Evolutionary conservation across 2,888 invertebrate species (phyloP).

Genomic region (Oligia strigilis): DNA sequence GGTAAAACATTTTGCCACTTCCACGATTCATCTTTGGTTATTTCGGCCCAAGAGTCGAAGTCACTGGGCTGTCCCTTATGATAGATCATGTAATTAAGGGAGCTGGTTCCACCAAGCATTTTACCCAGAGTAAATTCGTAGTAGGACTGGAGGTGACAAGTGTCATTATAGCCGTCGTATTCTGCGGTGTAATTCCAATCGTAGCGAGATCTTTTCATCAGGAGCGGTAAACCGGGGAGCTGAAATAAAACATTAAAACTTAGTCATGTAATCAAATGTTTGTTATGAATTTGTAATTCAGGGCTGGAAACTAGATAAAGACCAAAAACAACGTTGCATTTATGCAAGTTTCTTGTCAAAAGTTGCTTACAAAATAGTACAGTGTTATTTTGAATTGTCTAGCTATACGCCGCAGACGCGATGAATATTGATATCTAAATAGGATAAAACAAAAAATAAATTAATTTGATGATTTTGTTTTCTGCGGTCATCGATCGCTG

Average conservation of each 20-base stretch:
- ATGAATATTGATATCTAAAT: no score
- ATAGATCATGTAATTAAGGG: conserved; percentile 73
- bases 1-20: conserved; percentile 70
- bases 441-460: no score
- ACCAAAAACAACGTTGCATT: not conserved
- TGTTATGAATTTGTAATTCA: no score
- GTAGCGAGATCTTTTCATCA: conserved; percentile 62
- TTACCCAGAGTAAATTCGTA: conserved; percentile 70
- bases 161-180: conserved; percentile 62
- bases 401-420: no score
- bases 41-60: conserved; percentile 71
- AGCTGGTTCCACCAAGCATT: conserved; percentile 77
- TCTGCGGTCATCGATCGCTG: no score
- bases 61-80: conserved; percentile 72
- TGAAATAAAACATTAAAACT: conserved; percentile 43
- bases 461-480: no score
- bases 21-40: conserved; percentile 70
- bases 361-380: not conserved
- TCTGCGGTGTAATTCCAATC: conserved; percentile 76
- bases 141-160: conserved; percentile 56
- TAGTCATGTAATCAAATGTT: not conserved
- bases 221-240: conserved; percentile 70
- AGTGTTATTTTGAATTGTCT: no score
- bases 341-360: not conserved
- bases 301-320: not conserved